Evolutionary conservation across 2,113 vertebrate genomes (phyloP).

Genomic region (Ophiodon elongatus): DNA sequence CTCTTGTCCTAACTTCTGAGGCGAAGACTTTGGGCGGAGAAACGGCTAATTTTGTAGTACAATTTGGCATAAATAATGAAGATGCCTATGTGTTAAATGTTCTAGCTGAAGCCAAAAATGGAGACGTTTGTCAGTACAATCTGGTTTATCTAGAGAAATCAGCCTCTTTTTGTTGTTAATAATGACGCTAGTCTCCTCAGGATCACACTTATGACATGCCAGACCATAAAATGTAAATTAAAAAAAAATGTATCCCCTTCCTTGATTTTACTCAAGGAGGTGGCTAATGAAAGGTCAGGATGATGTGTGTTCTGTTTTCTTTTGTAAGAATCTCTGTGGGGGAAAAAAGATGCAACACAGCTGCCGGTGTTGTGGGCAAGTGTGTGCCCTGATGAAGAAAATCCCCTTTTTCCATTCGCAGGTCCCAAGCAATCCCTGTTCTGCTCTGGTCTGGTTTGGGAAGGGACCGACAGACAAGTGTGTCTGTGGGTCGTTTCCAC

Average conservation of each 20-base stretch:
- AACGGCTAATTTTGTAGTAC: slow-evolving; percentile 52
- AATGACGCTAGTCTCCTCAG: slow-evolving; percentile 56
- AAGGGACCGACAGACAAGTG: slow-evolving; percentile 65
- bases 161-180: slow-evolving; percentile 53
- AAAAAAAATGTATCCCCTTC: slow-evolving; percentile 14
- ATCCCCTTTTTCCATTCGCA: slow-evolving; percentile 67
- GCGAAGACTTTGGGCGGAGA: slow-evolving; percentile 29
- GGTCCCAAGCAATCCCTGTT: slow-evolving; percentile 83
- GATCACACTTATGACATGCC: slow-evolving; percentile 63
- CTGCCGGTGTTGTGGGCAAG: slow-evolving; percentile 41
- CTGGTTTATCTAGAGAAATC: slow-evolving; percentile 60
- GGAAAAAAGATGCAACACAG: slow-evolving; percentile 40
- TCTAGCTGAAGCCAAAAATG: slow-evolving; percentile 78
- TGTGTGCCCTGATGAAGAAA: slow-evolving; percentile 51
- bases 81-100: slow-evolving; percentile 68
- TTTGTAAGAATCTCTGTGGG: slow-evolving; percentile 58
- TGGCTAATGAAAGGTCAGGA: slow-evolving; percentile 59
- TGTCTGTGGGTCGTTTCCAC: slow-evolving; percentile 66
- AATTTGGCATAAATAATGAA: slow-evolving; percentile 59
- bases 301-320: slow-evolving; percentile 52
- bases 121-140: slow-evolving; percentile 61
- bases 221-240: slow-evolving; percentile 50
- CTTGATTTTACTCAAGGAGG: slow-evolving; percentile 54
- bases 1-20: slow-evolving; percentile 29
- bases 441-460: slow-evolving; percentile 68